Conservation (phyloP, 2,888 invertebrate genomes). For the Lypha dubia region DNA sequence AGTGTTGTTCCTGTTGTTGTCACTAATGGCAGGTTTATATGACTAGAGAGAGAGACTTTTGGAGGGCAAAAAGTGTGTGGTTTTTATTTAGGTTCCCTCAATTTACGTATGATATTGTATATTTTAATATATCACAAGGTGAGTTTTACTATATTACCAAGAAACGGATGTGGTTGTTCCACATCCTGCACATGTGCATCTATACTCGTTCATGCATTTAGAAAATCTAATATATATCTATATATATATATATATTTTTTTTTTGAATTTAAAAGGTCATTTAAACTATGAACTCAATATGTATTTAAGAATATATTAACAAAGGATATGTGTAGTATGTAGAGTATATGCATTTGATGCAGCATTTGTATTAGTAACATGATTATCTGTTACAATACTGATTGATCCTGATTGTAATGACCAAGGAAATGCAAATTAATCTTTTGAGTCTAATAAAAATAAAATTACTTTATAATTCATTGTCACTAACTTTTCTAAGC, state of each 20-base stretch:
- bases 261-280: slow-evolving; percentile 49
- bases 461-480: too few species aligned
- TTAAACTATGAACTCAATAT: slow-evolving; percentile 31
- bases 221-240: slow-evolving; percentile 4
- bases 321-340: neutral
- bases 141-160: neutral
- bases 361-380: neutral
- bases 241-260: too few species aligned
- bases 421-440: too few species aligned
- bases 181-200: neutral
- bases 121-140: slow-evolving; percentile 12
- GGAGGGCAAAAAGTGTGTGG: slow-evolving; percentile 12
- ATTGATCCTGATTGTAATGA: too few species aligned
- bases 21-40: slow-evolving; percentile 43
- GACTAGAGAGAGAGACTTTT: slow-evolving; percentile 20
- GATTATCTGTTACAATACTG: too few species aligned
- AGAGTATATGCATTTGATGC: neutral
- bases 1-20: slow-evolving; percentile 36
- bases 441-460: too few species aligned
- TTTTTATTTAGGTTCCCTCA: slow-evolving; percentile 7
- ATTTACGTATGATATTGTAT: slow-evolving; percentile 14
- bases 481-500: too few species aligned
- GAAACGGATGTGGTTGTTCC: slow-evolving; percentile 52
- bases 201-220: neutral
- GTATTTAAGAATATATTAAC: neutral